Percentiles rank a stretch among this genome's conserved stretches.
Evolutionary conservation across 2,888 invertebrate genomes (phyloP).

Genomic region (Andrena minutula): DNA sequence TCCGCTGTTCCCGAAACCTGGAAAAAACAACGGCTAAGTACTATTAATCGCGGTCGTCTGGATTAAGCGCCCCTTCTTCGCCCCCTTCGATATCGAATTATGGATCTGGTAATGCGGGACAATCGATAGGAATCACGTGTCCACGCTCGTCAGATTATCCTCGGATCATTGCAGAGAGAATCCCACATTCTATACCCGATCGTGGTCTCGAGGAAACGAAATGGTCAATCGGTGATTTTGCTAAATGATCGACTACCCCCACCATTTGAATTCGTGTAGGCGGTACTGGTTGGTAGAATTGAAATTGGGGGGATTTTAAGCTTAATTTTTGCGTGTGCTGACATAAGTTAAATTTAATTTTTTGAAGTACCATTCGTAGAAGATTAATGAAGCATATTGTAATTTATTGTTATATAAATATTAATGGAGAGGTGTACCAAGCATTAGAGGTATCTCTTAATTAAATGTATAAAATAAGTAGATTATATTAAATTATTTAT

Average conservation of each 20-base stretch:
- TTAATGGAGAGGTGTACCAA: too few relatives aligned
- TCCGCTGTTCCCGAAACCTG: not conserved
- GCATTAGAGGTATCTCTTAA: too few relatives aligned
- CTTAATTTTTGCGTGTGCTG: too few relatives aligned
- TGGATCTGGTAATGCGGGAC: slow-evolving; percentile 38
- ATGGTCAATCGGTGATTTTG: not conserved
- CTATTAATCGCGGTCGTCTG: slow-evolving; percentile 9
- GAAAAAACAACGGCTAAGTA: not conserved
- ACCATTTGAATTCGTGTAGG: too few relatives aligned
- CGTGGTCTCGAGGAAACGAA: slow-evolving; percentile 4
- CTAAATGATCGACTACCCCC: not conserved
- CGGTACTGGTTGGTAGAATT: too few relatives aligned
- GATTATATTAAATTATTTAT: too few relatives aligned
- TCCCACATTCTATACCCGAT: slow-evolving; percentile 22
- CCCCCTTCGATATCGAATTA: slow-evolving; percentile 38
- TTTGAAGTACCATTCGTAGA: too few relatives aligned
- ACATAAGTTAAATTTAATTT: too few relatives aligned
- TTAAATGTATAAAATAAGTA: too few relatives aligned
- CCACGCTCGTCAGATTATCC: slow-evolving; percentile 51
- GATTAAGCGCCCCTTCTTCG: slow-evolving; percentile 36
- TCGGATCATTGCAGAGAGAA: slow-evolving; percentile 45
- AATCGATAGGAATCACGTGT: slow-evolving; percentile 52
- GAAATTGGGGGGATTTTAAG: too few relatives aligned
- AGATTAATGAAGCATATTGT: too few relatives aligned
- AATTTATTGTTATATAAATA: too few relatives aligned